Evolutionary conservation across 1,140 invertebrate species (phyloP).

Genomic region (Rhopalosiphum maidis): DNA sequence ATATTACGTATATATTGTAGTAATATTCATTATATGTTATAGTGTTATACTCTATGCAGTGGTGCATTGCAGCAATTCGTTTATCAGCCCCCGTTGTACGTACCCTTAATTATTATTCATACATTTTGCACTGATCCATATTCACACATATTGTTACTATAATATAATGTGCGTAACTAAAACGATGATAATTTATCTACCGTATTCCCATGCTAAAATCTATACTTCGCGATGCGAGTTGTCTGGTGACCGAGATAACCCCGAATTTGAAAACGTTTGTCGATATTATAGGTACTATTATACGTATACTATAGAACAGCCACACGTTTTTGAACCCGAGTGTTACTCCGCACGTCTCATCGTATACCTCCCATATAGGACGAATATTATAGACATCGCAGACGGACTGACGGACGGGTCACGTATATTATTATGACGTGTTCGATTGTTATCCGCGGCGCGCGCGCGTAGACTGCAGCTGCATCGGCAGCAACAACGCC

Average conservation of each 20-base stretch:
- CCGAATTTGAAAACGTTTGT: not conserved
- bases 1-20: no score
- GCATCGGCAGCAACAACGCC: not conserved
- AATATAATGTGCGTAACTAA: no score
- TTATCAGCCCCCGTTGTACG: not conserved
- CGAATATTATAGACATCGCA: not conserved
- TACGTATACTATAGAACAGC: not conserved
- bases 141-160: no score
- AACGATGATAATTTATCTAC: not conserved
- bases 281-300: not conserved
- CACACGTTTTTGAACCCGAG: constrained; percentile 36
- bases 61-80: not conserved
- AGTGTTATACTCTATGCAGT: not conserved
- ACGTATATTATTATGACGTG: constrained; percentile 19
- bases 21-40: not conserved
- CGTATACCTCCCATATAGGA: not conserved
- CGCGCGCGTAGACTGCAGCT: constrained; percentile 1
- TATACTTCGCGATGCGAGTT: not conserved
- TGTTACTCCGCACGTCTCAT: not conserved
- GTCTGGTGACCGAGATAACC: not conserved
- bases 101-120: not conserved
- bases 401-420: constrained; percentile 6
- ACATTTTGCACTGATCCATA: not conserved
- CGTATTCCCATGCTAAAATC: not conserved
- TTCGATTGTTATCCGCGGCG: constrained; percentile 32